Evolutionary conservation across 2,888 invertebrate species (phyloP).

Genomic region (Tenthredo scrophulariae): DNA sequence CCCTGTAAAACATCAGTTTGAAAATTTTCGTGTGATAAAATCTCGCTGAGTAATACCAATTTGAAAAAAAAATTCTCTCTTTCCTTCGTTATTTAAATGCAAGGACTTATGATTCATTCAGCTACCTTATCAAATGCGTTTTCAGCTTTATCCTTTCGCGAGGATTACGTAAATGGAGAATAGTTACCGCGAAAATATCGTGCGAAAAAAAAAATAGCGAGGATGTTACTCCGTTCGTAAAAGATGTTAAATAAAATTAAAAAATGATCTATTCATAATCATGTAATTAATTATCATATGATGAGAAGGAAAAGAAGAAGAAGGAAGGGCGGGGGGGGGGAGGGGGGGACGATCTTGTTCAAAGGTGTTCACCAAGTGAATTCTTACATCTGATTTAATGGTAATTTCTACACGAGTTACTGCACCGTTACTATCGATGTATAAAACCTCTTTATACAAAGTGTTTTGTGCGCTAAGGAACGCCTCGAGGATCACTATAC

Average conservation of each 20-base stretch:
- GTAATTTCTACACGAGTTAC: conserved; percentile 39
- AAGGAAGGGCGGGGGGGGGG: too few relatives aligned
- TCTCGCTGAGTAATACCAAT: neutral
- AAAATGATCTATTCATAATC: neutral
- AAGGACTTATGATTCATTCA: neutral
- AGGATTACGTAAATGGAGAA: too few relatives aligned
- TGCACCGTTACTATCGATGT: neutral
- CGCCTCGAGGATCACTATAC: conserved; percentile 18
- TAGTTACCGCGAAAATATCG: too few relatives aligned
- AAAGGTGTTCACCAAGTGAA: conserved; percentile 11
- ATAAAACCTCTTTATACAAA: conserved; percentile 6
- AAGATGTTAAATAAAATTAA: neutral
- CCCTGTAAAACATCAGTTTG: neutral
- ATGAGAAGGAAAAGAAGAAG: neutral
- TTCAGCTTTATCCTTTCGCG: neutral
- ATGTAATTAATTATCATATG: neutral
- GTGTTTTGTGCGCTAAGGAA: neutral
- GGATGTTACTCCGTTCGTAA: too few relatives aligned
- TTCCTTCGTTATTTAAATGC: neutral
- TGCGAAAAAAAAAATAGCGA: too few relatives aligned
- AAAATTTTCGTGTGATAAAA: neutral
- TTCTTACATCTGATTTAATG: conserved; percentile 44
- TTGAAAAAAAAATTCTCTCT: neutral
- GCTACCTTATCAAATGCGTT: neutral
- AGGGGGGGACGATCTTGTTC: neutral